Conservation (phyloP, 2,888 invertebrate species). For the Pollenia amentaria region DNA sequence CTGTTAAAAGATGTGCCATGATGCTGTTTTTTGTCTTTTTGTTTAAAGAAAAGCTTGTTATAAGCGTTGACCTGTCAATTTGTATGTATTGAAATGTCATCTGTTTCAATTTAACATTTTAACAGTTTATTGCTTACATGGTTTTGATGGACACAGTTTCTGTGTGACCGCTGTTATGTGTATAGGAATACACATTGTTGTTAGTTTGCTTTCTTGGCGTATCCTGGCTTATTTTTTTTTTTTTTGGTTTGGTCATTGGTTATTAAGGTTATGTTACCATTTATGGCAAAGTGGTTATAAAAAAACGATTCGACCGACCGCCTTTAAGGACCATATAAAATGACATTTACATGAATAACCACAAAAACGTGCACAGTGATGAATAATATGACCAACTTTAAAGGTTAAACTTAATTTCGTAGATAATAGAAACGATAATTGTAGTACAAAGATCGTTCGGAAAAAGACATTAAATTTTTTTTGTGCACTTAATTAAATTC, state of each 20-base stretch:
- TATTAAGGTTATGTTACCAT: slow-evolving; percentile 67
- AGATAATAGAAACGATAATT: too few relatives aligned
- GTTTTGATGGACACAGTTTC: slow-evolving; percentile 68
- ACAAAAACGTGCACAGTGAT: neutral
- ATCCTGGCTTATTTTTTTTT: neutral
- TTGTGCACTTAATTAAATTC: too few relatives aligned
- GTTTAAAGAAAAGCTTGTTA: slow-evolving; percentile 69
- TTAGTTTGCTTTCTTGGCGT: neutral
- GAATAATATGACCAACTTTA: slow-evolving; percentile 34
- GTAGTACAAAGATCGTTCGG: too few relatives aligned
- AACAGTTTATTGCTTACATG: slow-evolving; percentile 73
- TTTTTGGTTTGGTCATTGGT: slow-evolving; percentile 46
- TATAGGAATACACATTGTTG: slow-evolving; percentile 3
- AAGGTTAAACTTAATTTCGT: too few relatives aligned
- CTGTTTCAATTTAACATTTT: slow-evolving; percentile 74
- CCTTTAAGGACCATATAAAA: slow-evolving; percentile 67
- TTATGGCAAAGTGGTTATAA: slow-evolving; percentile 69
- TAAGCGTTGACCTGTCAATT: slow-evolving; percentile 84
- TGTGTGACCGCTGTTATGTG: slow-evolving; percentile 12
- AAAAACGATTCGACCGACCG: slow-evolving; percentile 52
- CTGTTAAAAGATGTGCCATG: slow-evolving; percentile 66
- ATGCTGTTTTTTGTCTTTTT: slow-evolving; percentile 31
- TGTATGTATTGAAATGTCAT: slow-evolving; percentile 84
- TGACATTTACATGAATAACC: slow-evolving; percentile 52
- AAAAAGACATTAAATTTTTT: too few relatives aligned